These are phyloP conservation scores for Cochlearius cochlearius DNA, from an alignment of 2,113 vertebrate species.

Conservation along the genomic window DNA sequence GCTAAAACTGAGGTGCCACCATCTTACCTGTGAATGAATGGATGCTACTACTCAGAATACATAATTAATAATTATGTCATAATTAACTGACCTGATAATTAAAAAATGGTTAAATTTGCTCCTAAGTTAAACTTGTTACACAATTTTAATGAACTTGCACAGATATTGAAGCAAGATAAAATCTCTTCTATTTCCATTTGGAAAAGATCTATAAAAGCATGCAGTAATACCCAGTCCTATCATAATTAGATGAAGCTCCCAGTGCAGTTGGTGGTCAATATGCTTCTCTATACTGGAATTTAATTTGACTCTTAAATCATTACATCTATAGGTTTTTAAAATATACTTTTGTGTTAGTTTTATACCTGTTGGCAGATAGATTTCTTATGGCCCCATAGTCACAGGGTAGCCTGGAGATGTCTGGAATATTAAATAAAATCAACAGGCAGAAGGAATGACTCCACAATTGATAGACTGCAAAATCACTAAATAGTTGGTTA, in stretches of 20 bases:
- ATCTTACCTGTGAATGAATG: background rate
- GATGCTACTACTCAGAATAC: background rate
- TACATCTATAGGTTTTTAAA: background rate
- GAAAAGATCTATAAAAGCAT: background rate
- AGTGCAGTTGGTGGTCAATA: background rate
- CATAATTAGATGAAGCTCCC: background rate
- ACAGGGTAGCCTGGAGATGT: background rate
- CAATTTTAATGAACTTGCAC: background rate
- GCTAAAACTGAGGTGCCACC: background rate
- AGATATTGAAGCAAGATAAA: background rate
- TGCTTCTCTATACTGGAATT: background rate
- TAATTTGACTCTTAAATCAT: background rate
- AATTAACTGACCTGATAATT: background rate
- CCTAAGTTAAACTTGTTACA: background rate
- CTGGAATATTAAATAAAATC: background rate
- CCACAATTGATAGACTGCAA: background rate
- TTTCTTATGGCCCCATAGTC: background rate
- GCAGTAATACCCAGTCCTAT: background rate
- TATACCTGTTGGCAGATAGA: constrained; percentile 26
- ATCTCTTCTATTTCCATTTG: background rate
- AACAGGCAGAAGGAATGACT: background rate
- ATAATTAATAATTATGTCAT: too few species aligned
- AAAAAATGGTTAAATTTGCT: background rate
- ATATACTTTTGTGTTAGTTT: background rate
- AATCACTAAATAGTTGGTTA: background rate